Percentiles rank a stretch among this genome's conserved stretches.
Conservation (phyloP, 2,888 invertebrate species). For the Drosophila nr. fundita region DNA sequence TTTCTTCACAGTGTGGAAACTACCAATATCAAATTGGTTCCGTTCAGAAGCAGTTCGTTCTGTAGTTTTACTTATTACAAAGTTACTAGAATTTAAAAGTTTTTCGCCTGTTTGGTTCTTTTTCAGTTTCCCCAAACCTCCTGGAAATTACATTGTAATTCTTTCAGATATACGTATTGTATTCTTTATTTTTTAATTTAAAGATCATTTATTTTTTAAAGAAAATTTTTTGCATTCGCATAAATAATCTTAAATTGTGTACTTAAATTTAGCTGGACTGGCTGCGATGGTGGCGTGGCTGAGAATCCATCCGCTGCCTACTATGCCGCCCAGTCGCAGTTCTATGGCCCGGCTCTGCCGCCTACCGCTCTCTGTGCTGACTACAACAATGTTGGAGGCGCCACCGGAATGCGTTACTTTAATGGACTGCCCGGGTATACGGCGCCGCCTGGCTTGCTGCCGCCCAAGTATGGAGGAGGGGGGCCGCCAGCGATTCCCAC, state of each 20-base stretch:
- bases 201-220: neutral
- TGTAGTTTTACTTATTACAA: neutral
- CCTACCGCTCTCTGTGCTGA: conserved; percentile 38
- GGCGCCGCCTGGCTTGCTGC: conserved; percentile 42
- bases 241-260: too few relatives aligned
- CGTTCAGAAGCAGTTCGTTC: neutral
- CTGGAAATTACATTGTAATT: neutral
- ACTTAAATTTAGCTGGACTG: conserved; percentile 49
- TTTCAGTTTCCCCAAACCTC: neutral
- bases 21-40: neutral
- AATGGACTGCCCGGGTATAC: conserved; percentile 45
- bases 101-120: neutral
- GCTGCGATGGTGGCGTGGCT: conserved; percentile 47
- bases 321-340: conserved; percentile 36
- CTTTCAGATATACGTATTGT: neutral
- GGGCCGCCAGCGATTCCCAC: conserved; percentile 15
- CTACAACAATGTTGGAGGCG: conserved; percentile 41
- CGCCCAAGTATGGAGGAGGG: conserved; percentile 34
- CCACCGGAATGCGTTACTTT: conserved; percentile 46
- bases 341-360: conserved; percentile 29
- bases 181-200: neutral
- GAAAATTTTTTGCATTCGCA: neutral
- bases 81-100: accelerated
- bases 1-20: neutral
- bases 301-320: conserved; percentile 54